Evolutionary conservation across 2,113 vertebrate species (phyloP).

Genomic region (Apteryx owenii): DNA sequence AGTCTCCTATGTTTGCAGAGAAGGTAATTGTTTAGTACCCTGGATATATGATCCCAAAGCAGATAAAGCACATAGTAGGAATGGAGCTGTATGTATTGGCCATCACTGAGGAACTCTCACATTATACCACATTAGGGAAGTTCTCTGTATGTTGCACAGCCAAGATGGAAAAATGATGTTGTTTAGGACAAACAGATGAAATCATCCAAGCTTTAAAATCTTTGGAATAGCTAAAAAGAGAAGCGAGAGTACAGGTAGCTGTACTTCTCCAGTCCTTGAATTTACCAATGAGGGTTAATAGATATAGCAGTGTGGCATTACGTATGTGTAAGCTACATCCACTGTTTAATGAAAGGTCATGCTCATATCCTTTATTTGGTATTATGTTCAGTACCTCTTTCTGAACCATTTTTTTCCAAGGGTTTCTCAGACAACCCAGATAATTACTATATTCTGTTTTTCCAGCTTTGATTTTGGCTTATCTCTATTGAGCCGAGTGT

Average conservation of each 20-base stretch:
- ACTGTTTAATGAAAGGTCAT: not conserved
- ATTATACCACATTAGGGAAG: not conserved
- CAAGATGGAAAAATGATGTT: not conserved
- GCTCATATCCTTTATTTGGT: not conserved
- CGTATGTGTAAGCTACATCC: accelerated
- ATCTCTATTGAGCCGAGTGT: not conserved
- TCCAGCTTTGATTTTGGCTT: not conserved
- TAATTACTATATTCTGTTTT: not conserved
- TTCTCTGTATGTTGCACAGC: accelerated
- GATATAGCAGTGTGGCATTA: not conserved
- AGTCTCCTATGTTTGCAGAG: not conserved
- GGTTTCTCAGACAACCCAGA: not conserved
- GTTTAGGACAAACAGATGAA: not conserved
- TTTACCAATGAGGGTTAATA: not conserved
- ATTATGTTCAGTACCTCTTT: not conserved
- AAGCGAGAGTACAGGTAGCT: not conserved
- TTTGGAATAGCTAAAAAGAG: not conserved
- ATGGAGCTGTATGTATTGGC: not conserved
- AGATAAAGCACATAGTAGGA: not conserved
- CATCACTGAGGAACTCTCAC: not conserved
- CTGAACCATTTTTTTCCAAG: not conserved
- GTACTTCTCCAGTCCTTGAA: not conserved
- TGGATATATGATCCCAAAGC: not conserved
- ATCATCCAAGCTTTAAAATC: not conserved
- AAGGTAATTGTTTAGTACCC: not conserved